These are phyloP conservation scores for Phyllotis vaccarum DNA, from an alignment of 2,797 vertebrate species.

Conservation along the genomic window DNA sequence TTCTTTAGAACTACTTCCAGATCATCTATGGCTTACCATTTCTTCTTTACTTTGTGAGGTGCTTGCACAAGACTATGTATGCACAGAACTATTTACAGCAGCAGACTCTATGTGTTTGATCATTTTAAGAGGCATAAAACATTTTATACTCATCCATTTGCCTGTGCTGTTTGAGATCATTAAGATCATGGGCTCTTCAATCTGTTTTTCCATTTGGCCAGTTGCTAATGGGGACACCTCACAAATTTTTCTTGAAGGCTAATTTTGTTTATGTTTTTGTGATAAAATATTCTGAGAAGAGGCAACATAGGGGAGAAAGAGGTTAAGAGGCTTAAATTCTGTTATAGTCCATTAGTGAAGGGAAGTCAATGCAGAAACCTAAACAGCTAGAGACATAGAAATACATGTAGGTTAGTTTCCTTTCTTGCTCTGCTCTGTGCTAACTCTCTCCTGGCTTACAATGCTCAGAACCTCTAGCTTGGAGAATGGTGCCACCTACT, in stretches of 20 bases:
- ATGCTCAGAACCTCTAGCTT: neutral
- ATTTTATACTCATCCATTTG: conserved; percentile 25
- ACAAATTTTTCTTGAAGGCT: neutral
- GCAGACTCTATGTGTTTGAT: conserved; percentile 12
- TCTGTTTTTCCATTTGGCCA: neutral
- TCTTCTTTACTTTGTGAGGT: conserved; percentile 26
- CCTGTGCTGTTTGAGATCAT: neutral
- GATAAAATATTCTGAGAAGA: neutral
- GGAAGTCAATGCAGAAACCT: neutral
- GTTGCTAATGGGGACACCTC: neutral
- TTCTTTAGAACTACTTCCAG: neutral
- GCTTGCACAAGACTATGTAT: conserved; percentile 9
- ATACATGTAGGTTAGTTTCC: neutral
- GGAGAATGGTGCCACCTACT: too few species aligned
- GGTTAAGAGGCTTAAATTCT: neutral
- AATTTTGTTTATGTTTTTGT: neutral
- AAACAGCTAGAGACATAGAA: neutral
- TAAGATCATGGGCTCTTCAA: neutral
- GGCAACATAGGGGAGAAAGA: neutral
- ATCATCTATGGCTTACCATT: neutral
- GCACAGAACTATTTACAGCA: conserved; percentile 29
- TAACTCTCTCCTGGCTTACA: neutral
- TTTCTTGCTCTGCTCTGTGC: neutral
- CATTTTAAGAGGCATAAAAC: conserved; percentile 32
- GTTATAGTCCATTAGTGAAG: neutral